Evolutionary conservation across 64 coral and sea anemone genomes (phyloP).

Genomic region (Montipora foliosa): DNA sequence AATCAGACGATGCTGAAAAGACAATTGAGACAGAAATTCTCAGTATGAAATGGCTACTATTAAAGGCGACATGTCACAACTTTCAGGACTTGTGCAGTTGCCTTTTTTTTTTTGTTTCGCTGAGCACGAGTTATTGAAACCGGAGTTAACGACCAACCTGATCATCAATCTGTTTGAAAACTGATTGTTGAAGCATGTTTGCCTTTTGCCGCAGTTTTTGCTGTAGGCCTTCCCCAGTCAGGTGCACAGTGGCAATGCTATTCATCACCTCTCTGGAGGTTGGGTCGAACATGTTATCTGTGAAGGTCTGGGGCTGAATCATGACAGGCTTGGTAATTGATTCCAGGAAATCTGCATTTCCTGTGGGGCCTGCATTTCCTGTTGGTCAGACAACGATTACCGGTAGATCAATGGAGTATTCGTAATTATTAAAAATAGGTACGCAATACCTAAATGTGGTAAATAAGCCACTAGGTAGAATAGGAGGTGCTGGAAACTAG

Average conservation of each 20-base stretch:
- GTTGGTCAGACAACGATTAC: no score
- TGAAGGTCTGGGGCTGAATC: slow-evolving; percentile 71
- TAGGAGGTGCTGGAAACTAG: no score
- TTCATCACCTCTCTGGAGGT: slow-evolving; percentile 55
- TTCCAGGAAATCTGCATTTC: slow-evolving; percentile 1
- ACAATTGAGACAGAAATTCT: background rate
- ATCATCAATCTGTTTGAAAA: slow-evolving; percentile 62
- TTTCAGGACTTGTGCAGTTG: no score
- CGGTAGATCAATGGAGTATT: no score
- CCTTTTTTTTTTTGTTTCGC: no score
- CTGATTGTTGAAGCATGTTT: slow-evolving; percentile 38
- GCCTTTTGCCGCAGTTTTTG: slow-evolving; percentile 31
- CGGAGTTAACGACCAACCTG: background rate
- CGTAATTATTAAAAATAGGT: no score
- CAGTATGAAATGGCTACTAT: no score
- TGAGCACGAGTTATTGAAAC: no score
- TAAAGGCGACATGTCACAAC: no score
- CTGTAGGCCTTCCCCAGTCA: slow-evolving; percentile 66
- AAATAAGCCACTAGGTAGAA: no score
- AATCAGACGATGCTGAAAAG: background rate
- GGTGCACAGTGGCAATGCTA: slow-evolving; percentile 57
- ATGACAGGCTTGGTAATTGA: slow-evolving; percentile 6
- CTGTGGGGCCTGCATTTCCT: background rate
- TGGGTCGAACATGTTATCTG: slow-evolving; percentile 76
- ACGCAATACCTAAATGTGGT: no score